phyloP scores from a whole-genome alignment of 2,888 invertebrate species.

The Habroteleia sp. region DNA sequence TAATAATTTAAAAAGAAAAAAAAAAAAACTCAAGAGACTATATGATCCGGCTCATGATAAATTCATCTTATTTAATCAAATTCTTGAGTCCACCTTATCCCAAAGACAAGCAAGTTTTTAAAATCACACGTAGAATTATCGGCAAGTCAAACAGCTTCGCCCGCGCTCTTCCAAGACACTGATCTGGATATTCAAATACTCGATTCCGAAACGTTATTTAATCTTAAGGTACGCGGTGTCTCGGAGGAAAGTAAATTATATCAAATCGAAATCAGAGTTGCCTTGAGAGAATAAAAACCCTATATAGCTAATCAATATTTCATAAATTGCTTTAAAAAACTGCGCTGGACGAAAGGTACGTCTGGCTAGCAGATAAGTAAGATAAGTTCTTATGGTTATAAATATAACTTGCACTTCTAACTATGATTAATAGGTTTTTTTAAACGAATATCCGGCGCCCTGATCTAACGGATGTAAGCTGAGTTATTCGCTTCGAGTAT shows the following conservation, averaged over 20 bases:
- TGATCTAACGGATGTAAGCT: constrained; percentile 18
- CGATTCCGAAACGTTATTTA: constrained; percentile 13
- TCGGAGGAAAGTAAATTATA: constrained; percentile 30
- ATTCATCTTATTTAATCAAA: not conserved
- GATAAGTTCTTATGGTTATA: constrained; percentile 40
- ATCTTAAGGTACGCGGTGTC: constrained; percentile 27
- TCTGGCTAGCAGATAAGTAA: constrained; percentile 43
- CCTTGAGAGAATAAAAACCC: constrained; percentile 20
- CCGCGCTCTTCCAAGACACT: constrained; percentile 17
- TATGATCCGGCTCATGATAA: not conserved
- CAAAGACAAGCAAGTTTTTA: constrained; percentile 9
- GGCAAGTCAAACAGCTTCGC: constrained; percentile 14
- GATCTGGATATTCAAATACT: constrained; percentile 16
- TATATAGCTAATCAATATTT: constrained; percentile 48
- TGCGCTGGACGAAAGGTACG: constrained; percentile 40
- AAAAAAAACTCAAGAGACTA: not conserved
- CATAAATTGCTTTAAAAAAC: constrained; percentile 40
- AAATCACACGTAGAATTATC: constrained; percentile 5
- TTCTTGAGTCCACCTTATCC: not conserved
- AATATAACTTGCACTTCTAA: constrained; percentile 39
- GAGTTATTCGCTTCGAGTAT: constrained; percentile 31
- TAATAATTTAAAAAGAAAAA: no score
- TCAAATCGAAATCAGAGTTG: constrained; percentile 9
- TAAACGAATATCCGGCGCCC: constrained; percentile 18
- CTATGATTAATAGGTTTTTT: constrained; percentile 48